Conservation (phyloP, 2,113 vertebrate species). For the Mola mola region DNA sequence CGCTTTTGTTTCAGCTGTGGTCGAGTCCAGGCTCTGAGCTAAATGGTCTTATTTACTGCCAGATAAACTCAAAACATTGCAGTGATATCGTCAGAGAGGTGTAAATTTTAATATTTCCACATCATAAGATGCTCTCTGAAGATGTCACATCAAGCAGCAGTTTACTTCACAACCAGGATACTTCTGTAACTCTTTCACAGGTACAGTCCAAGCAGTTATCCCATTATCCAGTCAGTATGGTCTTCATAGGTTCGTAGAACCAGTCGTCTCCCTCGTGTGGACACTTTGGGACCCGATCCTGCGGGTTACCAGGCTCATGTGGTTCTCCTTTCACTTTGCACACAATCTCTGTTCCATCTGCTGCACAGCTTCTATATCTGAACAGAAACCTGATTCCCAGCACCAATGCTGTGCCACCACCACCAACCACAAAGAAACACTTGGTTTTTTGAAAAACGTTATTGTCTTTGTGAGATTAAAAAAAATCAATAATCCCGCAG, state of each 20-base stretch:
- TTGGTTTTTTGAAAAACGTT: background rate
- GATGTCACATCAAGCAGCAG: background rate
- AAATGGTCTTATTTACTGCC: conserved; percentile 13
- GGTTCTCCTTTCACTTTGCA: background rate
- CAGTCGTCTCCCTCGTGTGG: background rate
- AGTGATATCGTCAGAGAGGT: background rate
- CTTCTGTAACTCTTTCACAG: too few species aligned
- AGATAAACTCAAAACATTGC: conserved; percentile 16
- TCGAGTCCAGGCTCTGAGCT: background rate
- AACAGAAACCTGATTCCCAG: background rate
- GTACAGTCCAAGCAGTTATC: too few species aligned
- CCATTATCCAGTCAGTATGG: too few species aligned
- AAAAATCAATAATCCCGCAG: conserved; percentile 21
- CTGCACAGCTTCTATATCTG: conserved; percentile 14
- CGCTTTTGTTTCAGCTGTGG: conserved; percentile 1
- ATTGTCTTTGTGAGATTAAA: conserved; percentile 1
- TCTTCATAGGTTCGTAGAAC: too few species aligned
- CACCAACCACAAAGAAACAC: background rate
- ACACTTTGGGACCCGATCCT: background rate
- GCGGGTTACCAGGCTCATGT: conserved; percentile 15
- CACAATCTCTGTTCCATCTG: conserved; percentile 20
- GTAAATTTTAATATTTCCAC: background rate
- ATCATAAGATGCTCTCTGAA: background rate
- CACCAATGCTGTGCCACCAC: too few species aligned
- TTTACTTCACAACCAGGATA: background rate